Evolutionary conservation across 2,888 invertebrate species (phyloP).

Genomic region (Mesoligia furuncula): DNA sequence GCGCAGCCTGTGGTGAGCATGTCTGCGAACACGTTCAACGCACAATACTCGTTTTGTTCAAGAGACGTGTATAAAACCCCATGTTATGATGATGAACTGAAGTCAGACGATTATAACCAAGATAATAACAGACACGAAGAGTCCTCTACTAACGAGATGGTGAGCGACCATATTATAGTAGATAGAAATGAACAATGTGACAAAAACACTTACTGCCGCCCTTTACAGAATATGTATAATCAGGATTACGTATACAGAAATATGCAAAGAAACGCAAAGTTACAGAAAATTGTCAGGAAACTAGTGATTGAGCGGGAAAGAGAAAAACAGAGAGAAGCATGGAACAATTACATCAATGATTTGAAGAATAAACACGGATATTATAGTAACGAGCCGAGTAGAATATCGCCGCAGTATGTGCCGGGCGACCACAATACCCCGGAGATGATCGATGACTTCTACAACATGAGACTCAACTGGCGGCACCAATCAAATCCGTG

Average conservation of each 20-base stretch:
- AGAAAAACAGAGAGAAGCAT: slow-evolving; percentile 76
- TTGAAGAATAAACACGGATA: slow-evolving; percentile 76
- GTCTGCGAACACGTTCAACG: slow-evolving; percentile 10
- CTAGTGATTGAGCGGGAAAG: slow-evolving; percentile 73
- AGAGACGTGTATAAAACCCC: slow-evolving; percentile 16
- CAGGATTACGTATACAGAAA: slow-evolving; percentile 75
- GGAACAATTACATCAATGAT: slow-evolving; percentile 82
- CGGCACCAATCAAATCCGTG: slow-evolving; percentile 65
- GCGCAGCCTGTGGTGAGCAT: slow-evolving; percentile 21
- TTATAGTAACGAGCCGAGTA: slow-evolving; percentile 53
- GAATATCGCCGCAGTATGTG: slow-evolving; percentile 54
- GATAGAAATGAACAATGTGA: slow-evolving; percentile 65
- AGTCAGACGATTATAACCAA: slow-evolving; percentile 26
- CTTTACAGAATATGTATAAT: slow-evolving; percentile 69
- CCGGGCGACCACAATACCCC: slow-evolving; percentile 51
- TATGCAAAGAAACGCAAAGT: slow-evolving; percentile 74
- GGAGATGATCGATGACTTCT: slow-evolving; percentile 69
- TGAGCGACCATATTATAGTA: slow-evolving; percentile 4
- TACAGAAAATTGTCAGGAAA: slow-evolving; percentile 75
- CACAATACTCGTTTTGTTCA: slow-evolving; percentile 25
- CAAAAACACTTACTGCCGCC: slow-evolving; percentile 78
- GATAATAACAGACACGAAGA: slow-evolving; percentile 37
- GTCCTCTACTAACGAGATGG: slow-evolving; percentile 12
- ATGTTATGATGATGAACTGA: slow-evolving; percentile 12
- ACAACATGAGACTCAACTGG: slow-evolving; percentile 61